phyloP scores from a whole-genome alignment of 2,888 invertebrate species.

The Kuschelorhynchus macadamiae region DNA sequence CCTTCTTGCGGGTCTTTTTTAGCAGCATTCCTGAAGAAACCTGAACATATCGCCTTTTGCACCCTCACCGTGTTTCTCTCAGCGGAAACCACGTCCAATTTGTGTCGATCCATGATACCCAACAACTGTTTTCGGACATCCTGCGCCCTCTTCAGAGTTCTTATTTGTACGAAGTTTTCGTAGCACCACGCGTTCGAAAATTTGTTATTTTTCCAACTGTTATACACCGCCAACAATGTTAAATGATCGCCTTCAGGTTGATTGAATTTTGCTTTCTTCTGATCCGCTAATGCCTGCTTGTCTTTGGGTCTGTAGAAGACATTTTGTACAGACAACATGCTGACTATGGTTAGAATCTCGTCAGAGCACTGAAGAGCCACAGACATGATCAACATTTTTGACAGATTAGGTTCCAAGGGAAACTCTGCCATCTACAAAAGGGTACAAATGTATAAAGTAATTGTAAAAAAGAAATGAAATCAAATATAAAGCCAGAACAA shows the following conservation, averaged over 20 bases:
- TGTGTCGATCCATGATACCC: slow-evolving; percentile 97
- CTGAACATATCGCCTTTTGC: slow-evolving; percentile 98
- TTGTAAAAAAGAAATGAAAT: slow-evolving; percentile 7
- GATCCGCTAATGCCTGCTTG: slow-evolving; percentile 97
- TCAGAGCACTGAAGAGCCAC: slow-evolving; percentile 98
- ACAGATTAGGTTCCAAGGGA: slow-evolving; percentile 96
- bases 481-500: no score
- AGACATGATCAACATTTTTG: slow-evolving; percentile 99
- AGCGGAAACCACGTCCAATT: slow-evolving; percentile 96
- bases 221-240: slow-evolving; percentile 97
- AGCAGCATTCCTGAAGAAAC: slow-evolving; percentile 98
- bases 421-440: slow-evolving; percentile 98
- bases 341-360: slow-evolving; percentile 97
- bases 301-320: slow-evolving; percentile 97
- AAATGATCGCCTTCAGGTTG: slow-evolving; percentile 99
- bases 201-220: slow-evolving; percentile 99
- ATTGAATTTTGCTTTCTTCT: slow-evolving; percentile 99
- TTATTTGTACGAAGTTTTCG: slow-evolving; percentile 98
- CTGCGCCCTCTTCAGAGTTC: slow-evolving; percentile 96
- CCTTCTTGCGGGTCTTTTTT: slow-evolving; percentile 99
- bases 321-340: slow-evolving; percentile 99
- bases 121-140: slow-evolving; percentile 98
- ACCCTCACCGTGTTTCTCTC: slow-evolving; percentile 95
- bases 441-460: slow-evolving; percentile 20
- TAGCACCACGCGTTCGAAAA: slow-evolving; percentile 99